Evolutionary conservation across 2,797 vertebrate genomes (phyloP).

Genomic region (Enteromius radiatus): DNA sequence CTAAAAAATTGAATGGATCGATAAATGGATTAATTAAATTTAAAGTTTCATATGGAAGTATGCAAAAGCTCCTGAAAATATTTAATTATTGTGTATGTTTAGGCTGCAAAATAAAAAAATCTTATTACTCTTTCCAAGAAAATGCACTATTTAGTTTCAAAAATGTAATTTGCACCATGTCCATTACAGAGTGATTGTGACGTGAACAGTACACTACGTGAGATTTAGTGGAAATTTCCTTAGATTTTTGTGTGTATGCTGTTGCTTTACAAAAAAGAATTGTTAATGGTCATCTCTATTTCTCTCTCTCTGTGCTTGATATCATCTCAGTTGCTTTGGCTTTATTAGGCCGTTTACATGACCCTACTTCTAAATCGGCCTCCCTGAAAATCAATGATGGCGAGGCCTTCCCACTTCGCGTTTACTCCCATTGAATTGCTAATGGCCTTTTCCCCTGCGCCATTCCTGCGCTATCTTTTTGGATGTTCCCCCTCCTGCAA

Average conservation of each 20-base stretch:
- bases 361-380: constrained; percentile 54
- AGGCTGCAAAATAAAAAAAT: not conserved
- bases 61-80: not conserved
- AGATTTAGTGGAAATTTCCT: not conserved
- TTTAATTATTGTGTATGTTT: not conserved
- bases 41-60: not conserved
- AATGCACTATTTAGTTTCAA: not conserved
- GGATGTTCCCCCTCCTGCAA: constrained; percentile 33
- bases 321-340: constrained; percentile 17
- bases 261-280: not conserved
- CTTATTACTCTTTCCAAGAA: not conserved
- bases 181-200: not conserved
- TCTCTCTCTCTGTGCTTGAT: constrained; percentile 2
- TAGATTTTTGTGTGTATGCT: not conserved
- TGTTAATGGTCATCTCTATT: not conserved
- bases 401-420: constrained; percentile 49
- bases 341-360: constrained; percentile 62
- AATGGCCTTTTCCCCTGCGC: constrained; percentile 49
- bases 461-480: constrained; percentile 57
- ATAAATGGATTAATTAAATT: too few relatives aligned
- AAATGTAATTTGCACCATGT: not conserved
- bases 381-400: constrained; percentile 61
- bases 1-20: too few relatives aligned
- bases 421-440: constrained; percentile 60
- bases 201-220: not conserved